These are phyloP conservation scores for Nyctibius bracteatus DNA, from an alignment of 2,113 vertebrate species.

Conservation along the genomic window DNA sequence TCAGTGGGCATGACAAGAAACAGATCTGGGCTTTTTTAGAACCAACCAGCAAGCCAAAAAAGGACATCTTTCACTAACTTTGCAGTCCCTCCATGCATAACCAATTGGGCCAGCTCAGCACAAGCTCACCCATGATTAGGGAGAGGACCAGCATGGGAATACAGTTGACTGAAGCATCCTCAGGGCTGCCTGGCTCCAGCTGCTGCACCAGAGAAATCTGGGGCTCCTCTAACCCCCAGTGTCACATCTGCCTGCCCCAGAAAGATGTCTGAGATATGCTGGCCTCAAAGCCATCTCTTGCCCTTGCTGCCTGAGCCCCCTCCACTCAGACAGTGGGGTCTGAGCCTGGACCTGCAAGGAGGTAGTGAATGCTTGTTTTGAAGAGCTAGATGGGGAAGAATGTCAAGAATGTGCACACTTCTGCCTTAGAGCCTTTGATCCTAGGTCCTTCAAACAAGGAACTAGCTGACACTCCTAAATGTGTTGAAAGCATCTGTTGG, in stretches of 20 bases:
- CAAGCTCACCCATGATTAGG: background rate
- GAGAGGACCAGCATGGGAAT: background rate
- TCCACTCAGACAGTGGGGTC: background rate
- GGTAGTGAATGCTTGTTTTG: background rate
- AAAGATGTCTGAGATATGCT: background rate
- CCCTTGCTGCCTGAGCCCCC: background rate
- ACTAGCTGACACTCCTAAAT: background rate
- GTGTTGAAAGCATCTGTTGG: background rate
- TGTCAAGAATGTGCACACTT: background rate
- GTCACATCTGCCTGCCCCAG: background rate
- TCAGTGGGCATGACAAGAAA: background rate
- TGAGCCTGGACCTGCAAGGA: background rate
- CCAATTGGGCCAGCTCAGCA: background rate
- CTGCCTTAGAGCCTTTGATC: background rate
- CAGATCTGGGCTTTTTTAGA: background rate
- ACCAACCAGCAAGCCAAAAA: background rate
- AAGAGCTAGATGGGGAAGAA: background rate
- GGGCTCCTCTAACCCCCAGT: background rate
- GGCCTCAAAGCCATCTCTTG: background rate
- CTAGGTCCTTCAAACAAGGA: background rate
- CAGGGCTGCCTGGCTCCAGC: background rate
- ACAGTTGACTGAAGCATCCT: background rate
- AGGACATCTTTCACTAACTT: background rate
- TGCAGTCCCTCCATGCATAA: background rate
- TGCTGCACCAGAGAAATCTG: background rate